Percentiles rank a stretch among this genome's conserved stretches.
These are phyloP conservation scores for Procambarus virginalis DNA, from an alignment of 1,140 invertebrate genomes.

Conservation along the genomic window DNA sequence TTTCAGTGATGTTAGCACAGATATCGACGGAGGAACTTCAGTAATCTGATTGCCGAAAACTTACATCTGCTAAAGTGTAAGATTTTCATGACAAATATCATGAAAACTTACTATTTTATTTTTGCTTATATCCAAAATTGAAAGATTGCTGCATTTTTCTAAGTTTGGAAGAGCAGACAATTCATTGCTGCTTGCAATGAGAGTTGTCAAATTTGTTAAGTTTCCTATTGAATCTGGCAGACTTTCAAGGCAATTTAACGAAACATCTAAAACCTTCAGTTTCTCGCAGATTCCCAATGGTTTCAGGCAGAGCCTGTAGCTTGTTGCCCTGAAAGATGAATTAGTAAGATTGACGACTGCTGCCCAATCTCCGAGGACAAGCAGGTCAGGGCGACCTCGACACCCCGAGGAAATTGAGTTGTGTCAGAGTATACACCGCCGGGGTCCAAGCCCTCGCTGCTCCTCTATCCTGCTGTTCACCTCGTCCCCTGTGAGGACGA, in stretches of 20 bases:
- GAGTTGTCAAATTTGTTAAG: constrained; percentile 80
- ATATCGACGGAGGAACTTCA: constrained; percentile 79
- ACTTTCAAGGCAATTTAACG: constrained; percentile 78
- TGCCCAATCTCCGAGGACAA: constrained; percentile 80
- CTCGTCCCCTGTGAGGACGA: constrained; percentile 34
- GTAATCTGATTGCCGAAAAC: constrained; percentile 81
- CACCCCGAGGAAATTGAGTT: constrained; percentile 83
- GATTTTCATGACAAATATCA: constrained; percentile 78
- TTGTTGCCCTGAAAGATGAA: constrained; percentile 84
- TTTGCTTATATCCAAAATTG: constrained; percentile 80
- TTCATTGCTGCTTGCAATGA: constrained; percentile 83
- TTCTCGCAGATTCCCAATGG: constrained; percentile 80
- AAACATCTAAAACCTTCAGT: constrained; percentile 82
- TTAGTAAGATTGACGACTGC: constrained; percentile 81
- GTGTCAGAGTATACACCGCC: constrained; percentile 78
- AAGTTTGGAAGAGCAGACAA: constrained; percentile 79
- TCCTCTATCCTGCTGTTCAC: constrained; percentile 29
- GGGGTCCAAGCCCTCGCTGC: constrained; percentile 32
- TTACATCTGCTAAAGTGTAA: constrained; percentile 82
- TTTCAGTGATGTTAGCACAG: constrained; percentile 79
- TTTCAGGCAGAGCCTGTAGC: constrained; percentile 77
- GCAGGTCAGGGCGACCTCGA: constrained; percentile 78
- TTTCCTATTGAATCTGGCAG: constrained; percentile 79
- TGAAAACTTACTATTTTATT: constrained; percentile 82
- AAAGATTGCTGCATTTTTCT: constrained; percentile 77